phyloP scores from a whole-genome alignment of 2,113 vertebrate genomes.

The Scomber japonicus region DNA sequence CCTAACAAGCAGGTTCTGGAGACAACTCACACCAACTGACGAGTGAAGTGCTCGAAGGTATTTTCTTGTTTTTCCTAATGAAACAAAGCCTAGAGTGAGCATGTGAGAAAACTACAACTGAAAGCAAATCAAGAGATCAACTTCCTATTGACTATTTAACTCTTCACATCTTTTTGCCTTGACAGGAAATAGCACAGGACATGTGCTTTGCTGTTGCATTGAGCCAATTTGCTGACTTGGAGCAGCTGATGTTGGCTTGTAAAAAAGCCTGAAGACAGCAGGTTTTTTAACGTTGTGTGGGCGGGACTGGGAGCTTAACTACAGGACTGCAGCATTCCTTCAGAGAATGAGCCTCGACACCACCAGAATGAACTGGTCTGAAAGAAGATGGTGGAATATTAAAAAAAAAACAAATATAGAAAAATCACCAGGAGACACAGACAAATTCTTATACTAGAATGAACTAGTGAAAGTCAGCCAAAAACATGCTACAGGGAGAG shows the following conservation, averaged over 20 bases:
- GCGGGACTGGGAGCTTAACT: slow-evolving; percentile 41
- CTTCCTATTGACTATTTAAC: neutral
- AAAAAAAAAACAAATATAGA: neutral
- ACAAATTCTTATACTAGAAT: neutral
- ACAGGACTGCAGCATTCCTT: slow-evolving; percentile 53
- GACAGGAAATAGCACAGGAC: slow-evolving; percentile 36
- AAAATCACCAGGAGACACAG: neutral
- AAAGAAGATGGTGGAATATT: neutral
- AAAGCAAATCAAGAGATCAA: neutral
- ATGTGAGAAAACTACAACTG: neutral
- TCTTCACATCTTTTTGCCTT: neutral
- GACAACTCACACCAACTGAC: neutral
- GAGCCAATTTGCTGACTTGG: slow-evolving; percentile 33
- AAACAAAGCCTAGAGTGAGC: no score
- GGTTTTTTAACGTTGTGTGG: slow-evolving; percentile 53
- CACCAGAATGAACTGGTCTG: neutral
- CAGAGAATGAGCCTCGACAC: neutral
- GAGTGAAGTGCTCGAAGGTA: no score
- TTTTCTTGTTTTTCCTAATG: no score
- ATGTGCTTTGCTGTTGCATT: slow-evolving; percentile 22
- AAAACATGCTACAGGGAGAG: neutral
- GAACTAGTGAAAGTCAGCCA: neutral
- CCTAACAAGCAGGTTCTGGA: no score
- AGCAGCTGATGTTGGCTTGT: slow-evolving; percentile 43
- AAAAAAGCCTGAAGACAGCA: slow-evolving; percentile 52